Evolutionary conservation across 2,797 vertebrate species (phyloP).

Genomic region (Trachops cirrhosus): DNA sequence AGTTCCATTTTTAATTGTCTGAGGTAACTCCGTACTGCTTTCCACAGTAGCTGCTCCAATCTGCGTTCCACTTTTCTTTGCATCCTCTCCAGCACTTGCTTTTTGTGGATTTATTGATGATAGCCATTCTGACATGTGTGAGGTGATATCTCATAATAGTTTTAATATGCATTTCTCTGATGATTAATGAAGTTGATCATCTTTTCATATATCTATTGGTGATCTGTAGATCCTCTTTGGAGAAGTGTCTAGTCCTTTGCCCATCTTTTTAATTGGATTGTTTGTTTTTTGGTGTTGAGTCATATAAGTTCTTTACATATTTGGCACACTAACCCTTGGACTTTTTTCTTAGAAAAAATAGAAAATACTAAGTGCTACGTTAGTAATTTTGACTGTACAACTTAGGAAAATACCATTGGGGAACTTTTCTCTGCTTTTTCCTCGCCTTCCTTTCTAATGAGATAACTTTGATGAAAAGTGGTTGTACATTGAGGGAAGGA

Average conservation of each 20-base stretch:
- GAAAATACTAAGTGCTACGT: neutral
- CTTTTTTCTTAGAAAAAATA: neutral
- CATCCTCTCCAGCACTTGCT: neutral
- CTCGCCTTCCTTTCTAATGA: neutral
- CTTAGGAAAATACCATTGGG: neutral
- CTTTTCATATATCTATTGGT: neutral
- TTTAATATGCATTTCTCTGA: neutral
- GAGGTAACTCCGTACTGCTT: neutral
- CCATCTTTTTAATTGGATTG: neutral
- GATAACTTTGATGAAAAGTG: constrained; percentile 31
- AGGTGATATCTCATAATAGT: too few relatives aligned
- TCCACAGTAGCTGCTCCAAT: neutral
- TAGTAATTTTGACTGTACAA: neutral
- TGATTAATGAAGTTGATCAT: neutral
- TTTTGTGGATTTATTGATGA: neutral
- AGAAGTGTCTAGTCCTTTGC: neutral
- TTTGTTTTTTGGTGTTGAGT: neutral
- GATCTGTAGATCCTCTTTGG: neutral
- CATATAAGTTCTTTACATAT: neutral
- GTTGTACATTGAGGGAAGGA: neutral
- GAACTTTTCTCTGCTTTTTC: neutral
- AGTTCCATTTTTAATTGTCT: neutral
- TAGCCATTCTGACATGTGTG: neutral
- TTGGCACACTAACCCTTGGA: neutral
- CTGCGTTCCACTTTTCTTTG: neutral